Conservation (phyloP, 1,140 invertebrate genomes). For the Ephestia elutella region DNA sequence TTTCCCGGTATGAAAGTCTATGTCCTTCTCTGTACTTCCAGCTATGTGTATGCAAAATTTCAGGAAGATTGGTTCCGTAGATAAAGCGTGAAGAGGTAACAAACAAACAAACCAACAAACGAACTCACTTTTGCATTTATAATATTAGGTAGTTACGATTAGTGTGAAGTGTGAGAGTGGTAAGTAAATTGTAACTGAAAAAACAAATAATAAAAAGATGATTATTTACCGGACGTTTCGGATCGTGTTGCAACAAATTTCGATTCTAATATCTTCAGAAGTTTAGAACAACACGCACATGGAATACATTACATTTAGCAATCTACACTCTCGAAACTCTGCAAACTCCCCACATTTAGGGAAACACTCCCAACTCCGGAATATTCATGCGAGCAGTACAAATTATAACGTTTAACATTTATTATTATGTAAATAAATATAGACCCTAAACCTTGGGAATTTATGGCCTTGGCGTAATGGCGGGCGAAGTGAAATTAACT, state of each 20-base stretch:
- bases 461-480: slow-evolving; percentile 20
- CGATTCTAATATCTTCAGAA: background rate
- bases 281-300: background rate
- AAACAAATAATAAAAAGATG: no score
- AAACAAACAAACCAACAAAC: no score
- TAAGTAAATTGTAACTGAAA: no score
- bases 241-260: background rate
- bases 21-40: no score
- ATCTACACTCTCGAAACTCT: background rate
- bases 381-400: slow-evolving; percentile 22
- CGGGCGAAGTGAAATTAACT: background rate
- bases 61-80: no score
- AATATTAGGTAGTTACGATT: no score
- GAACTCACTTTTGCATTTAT: no score
- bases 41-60: no score
- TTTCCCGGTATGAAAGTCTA: no score
- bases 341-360: background rate
- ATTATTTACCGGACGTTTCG: no score
- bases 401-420: slow-evolving; percentile 21
- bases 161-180: no score
- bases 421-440: slow-evolving; percentile 28
- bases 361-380: slow-evolving; percentile 17
- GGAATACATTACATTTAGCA: background rate
- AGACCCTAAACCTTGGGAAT: slow-evolving; percentile 12
- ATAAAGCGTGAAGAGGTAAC: no score